Evolutionary conservation across 2,113 vertebrate genomes (phyloP).

Genomic region (Tachycineta bicolor): DNA sequence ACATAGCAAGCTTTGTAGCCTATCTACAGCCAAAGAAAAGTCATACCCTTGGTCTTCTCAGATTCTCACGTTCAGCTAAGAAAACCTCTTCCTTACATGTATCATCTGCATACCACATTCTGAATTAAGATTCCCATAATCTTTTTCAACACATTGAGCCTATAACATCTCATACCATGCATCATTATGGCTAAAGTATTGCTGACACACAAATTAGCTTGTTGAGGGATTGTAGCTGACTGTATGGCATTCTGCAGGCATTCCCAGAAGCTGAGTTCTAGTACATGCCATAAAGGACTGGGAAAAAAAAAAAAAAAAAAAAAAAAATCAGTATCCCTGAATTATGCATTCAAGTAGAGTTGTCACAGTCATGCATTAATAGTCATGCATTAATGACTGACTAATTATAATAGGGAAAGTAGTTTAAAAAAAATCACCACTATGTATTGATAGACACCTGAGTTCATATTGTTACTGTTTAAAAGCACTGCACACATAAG

Average conservation of each 20-base stretch:
- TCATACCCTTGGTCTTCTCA: background rate
- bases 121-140: background rate
- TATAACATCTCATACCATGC: background rate
- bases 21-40: background rate
- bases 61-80: background rate
- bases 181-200: background rate
- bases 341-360: background rate
- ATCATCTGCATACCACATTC: background rate
- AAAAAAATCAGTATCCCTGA: background rate
- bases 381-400: background rate
- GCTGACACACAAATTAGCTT: background rate
- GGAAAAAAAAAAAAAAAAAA: background rate
- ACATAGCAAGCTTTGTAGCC: fast-evolving
- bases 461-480: background rate
- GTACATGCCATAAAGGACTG: background rate
- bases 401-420: background rate
- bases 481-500: background rate
- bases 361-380: background rate
- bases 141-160: background rate
- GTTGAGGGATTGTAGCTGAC: background rate
- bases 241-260: background rate
- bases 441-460: background rate
- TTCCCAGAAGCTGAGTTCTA: background rate
- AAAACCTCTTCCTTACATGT: background rate
- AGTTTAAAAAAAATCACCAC: background rate